Evolutionary conservation across 2,113 vertebrate species (phyloP), one percentile per base, ranked within the genome.

Genomic region (Xerus inauris): DNA sequence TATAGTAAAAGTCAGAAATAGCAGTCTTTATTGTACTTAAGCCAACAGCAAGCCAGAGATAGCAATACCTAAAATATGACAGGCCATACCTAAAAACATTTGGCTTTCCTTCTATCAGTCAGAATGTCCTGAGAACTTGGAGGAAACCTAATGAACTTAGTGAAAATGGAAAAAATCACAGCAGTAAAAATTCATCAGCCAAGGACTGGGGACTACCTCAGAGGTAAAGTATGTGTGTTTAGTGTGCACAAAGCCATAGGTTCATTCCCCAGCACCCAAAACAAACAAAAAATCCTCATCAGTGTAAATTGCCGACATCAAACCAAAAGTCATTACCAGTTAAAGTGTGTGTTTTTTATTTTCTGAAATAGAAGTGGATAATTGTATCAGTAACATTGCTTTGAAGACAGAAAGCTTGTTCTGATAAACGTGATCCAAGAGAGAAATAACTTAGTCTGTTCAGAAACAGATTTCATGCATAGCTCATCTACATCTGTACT

Each of bases 1-100:
- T 72, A 91, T 77, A 95, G 94, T 86, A 28, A 54, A 93, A 65
- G 45, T 35, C 42, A 11, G 69, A 87, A 71, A 71, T 47, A 13
- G 26, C 75, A 35, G 26, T 64, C 73, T 69, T 77, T 91, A 92
- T 42, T 92, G 30, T 17, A 72, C n/a, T 49, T 94, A 11, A 87
- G 76, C 69, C 49, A 62, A 57, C 7, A 80, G 75, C 16, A 93
- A 62, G 32, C 93, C 47, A 54, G n/a, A 10, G 22, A 24, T 42
- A 54, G 57, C 32, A 47, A 47, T 51, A 28, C 49, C 5, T 72
- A 40, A 22, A 91, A 38, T 54, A 71, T 30, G 38, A 45, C 73
- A 94, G n/a, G 73, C 14, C 38, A 24, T 32, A 38, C 72, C 40
- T 95, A 28, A 28, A 83, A 89, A 45, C n/a, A 82, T 51, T n/a